A percentile compares a stretch with the other conserved stretches of the same genome.
Conservation (phyloP, 2,113 vertebrate species). For the Euleptes europaea region DNA sequence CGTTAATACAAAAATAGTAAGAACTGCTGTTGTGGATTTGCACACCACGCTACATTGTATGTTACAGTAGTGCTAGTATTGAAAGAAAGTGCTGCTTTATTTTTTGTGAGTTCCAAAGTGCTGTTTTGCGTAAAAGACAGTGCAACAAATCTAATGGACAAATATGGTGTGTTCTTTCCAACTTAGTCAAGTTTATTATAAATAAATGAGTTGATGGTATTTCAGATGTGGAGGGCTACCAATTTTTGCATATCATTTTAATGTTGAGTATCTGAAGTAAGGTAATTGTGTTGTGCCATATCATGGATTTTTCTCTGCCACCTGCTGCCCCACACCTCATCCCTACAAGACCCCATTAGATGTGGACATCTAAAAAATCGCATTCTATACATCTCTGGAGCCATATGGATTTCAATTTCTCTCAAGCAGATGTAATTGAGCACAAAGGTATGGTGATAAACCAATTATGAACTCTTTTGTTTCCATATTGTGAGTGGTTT, state of each 20-base stretch:
- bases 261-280: conserved; percentile 67
- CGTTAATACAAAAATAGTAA: conserved; percentile 61
- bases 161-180: conserved; percentile 56
- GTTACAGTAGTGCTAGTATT: conserved; percentile 71
- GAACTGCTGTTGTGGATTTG: conserved; percentile 63
- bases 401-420: neutral
- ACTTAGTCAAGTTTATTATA: conserved; percentile 56
- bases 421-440: neutral
- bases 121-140: conserved; percentile 71
- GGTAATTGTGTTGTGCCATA: conserved; percentile 77
- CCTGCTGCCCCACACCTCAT: conserved; percentile 62
- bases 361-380: conserved; percentile 88
- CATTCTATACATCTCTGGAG: conserved; percentile 59
- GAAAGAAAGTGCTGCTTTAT: conserved; percentile 73
- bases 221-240: conserved; percentile 67
- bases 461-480: neutral
- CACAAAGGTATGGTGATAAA: neutral
- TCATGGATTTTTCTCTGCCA: conserved; percentile 32
- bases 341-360: conserved; percentile 77
- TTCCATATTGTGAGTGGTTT: neutral
- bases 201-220: conserved; percentile 61
- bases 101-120: conserved; percentile 69
- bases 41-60: conserved; percentile 71
- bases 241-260: conserved; percentile 75
- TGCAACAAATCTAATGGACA: conserved; percentile 63